Base-by-base conservation (phyloP, 2,888 invertebrate genomes). In the Ectemnius continuus region DNA sequence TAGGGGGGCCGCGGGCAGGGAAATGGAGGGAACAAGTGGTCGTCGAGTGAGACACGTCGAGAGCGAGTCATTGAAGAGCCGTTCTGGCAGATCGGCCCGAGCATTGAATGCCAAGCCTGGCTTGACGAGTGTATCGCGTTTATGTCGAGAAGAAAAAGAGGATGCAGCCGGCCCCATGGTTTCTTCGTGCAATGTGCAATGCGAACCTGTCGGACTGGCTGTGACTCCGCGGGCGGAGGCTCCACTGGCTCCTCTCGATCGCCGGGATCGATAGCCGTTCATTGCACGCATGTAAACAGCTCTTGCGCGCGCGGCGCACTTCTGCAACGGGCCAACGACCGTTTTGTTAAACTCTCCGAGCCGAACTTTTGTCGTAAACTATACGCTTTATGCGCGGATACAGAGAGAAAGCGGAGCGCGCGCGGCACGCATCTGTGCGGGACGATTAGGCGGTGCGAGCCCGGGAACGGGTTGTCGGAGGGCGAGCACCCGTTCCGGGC, bases 371-470 rank as follows among this genome's bases (percentile, higher is more conserved):
- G 81, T 84, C 83, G 79, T 85, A 83, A 83, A 84, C 83, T 83
- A 84, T 83, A 84, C 84, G 84, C 79, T 83, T 84, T 84, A 83
- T 84, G 79, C 84, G 74, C 76, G 79, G 76, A 83, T 83, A 82
- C 36, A 8, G 82, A 82, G 81, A 80, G 79, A 81, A 81, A 81
- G 79, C 81, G 36, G 36, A 36, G 52, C 52, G 52, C 52, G 52
- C 52, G 79, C 76, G 86, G 86, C 86, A 86, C 87, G 87, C 89
- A 89, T 90, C 89, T 90, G 89, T 88, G 88, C 88, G 85, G 87
- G 84, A 85, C 88, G 88, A 89, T 89, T 89, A 88, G 86, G 84
- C 78, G 85, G 79, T 69, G 69, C 72, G 79, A 71, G 81, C 73
- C 65, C 79, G 65, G 73, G 77, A 75, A 46, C 60, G 61, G 47